Conservation (phyloP, 2,797 vertebrate genomes). For the Buceros bicornis region DNA sequence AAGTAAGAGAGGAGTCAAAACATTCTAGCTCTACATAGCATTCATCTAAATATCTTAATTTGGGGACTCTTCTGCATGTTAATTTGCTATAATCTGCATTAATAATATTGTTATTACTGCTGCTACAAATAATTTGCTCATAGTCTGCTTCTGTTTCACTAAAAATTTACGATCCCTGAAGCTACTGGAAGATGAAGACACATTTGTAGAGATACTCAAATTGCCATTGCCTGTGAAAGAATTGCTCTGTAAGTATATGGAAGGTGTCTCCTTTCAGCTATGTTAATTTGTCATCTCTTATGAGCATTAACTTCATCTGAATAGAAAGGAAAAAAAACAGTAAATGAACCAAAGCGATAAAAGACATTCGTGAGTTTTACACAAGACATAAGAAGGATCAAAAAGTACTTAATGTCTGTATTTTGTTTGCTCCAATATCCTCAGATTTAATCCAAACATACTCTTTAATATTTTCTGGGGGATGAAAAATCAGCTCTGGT, state of each 20-base stretch:
- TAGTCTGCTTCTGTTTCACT: neutral
- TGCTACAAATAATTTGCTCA: neutral
- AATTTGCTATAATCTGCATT: neutral
- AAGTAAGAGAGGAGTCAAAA: neutral
- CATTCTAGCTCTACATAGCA: neutral
- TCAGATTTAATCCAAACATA: neutral
- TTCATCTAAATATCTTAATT: neutral
- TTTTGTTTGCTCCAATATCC: constrained; percentile 9
- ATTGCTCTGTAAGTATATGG: neutral
- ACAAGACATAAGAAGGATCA: constrained; percentile 9
- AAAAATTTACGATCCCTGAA: neutral
- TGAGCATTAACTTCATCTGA: neutral
- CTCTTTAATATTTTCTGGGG: neutral
- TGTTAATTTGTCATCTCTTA: neutral
- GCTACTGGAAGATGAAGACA: neutral
- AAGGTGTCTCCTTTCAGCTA: neutral
- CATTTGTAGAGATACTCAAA: neutral
- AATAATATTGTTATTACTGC: neutral
- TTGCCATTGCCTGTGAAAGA: neutral
- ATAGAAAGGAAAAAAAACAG: neutral
- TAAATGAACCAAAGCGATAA: constrained; percentile 23
- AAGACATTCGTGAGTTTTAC: neutral
- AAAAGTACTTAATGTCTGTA: neutral
- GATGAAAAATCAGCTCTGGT: constrained; percentile 19
- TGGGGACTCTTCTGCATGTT: neutral